phyloP scores from a whole-genome alignment of 2,888 invertebrate species.

The Rhopalosiphum nymphaeae region DNA sequence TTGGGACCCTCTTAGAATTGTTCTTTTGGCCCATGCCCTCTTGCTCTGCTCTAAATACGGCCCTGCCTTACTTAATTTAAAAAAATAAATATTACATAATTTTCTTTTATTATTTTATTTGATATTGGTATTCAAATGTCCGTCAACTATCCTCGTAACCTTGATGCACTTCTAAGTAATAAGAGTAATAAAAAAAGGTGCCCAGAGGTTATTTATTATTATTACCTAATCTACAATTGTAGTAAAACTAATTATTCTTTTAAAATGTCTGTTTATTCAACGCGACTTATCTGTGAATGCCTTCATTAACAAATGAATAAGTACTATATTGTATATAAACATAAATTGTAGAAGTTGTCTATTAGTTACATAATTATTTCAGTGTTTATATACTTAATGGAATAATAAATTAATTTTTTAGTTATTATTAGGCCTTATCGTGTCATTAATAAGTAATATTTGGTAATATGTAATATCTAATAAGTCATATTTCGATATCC shows the following conservation, averaged over 20 bases:
- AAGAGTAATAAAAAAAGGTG: neutral
- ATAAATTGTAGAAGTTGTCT: neutral
- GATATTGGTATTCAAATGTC: neutral
- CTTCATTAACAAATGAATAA: neutral
- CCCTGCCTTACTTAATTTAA: no score
- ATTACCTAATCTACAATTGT: slow-evolving; percentile 31
- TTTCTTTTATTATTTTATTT: neutral
- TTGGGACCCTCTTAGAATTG: no score
- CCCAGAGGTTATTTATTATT: slow-evolving; percentile 14
- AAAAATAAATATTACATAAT: neutral
- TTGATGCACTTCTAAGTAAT: slow-evolving; percentile 24
- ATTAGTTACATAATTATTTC: neutral
- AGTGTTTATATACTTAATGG: neutral
- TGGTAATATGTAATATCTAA: neutral
- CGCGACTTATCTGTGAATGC: neutral
- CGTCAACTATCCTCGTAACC: neutral
- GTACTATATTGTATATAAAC: no score
- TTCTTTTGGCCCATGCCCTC: no score
- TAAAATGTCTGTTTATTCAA: neutral
- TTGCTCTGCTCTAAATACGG: no score
- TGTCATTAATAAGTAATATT: neutral
- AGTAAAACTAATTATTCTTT: neutral
- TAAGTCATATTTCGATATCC: neutral
- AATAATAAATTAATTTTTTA: neutral
- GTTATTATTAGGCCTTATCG: neutral